Evolutionary conservation across 2,113 vertebrate species (phyloP), one percentile per base, ranked within the genome.

Genomic region (Ctenodactylus gundi): DNA sequence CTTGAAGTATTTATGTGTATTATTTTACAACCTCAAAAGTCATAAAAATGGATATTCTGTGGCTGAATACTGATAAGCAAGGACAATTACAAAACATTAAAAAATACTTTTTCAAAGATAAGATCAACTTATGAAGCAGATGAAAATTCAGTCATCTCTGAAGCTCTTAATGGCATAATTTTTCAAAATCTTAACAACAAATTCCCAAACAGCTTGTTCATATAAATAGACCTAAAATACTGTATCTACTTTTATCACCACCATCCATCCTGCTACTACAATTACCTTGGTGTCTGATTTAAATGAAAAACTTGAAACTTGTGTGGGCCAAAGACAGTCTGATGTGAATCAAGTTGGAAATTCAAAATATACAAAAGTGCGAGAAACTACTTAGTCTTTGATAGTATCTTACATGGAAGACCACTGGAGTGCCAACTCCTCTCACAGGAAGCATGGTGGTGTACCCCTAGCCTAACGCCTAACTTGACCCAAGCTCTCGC

Each of bases 251-350:
- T 20, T 68, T 78, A 64, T 36, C 60, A 55, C 72, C 31, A 34
- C 14, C 7, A 72, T n/a, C n/a, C n/a, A 27, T 11, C 4, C 29
- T 82, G 29, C 7, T 62, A 34, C 27, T 57, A 80, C 20, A 49
- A 75, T 57, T 60, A 78, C 41, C 85, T 91, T 44, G n/a, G n/a
- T 88, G 20, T 81, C n/a, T 65, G 41, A 76, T 88, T 85, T 93
- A 70, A 29, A 92, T 75, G 13, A 67, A 94, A 94, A 68, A 78
- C 31, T 67, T 93, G 15, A 94, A 68, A 78, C 31, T 67, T 93
- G 15, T 64, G 62, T 36, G 27, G 64, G 58, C 36, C 76, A 60
- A 90, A 84, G 77, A 41, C 34, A 84, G 78, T 80, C 44, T 25
- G 23, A 68, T 76, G 21, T 20, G 49, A 88, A 46, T 85, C 49